A percentile compares a stretch with the other conserved stretches of the same genome.
These are phyloP conservation scores for Ellobius talpinus DNA, from an alignment of 2,113 vertebrate species.

Conservation along the genomic window DNA sequence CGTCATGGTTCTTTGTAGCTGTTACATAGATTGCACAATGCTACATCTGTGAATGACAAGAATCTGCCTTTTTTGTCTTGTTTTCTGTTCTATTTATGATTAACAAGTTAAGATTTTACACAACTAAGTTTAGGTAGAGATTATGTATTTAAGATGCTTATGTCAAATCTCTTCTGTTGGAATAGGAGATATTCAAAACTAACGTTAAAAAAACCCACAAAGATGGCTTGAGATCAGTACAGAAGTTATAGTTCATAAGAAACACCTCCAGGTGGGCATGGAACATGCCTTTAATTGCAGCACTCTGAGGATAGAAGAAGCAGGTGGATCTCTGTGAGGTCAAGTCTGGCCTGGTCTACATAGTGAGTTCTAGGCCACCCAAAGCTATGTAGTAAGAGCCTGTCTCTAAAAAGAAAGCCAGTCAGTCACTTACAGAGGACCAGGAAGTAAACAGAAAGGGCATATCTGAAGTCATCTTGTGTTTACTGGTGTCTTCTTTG, in stretches of 20 bases:
- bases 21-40: not conserved
- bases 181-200: constrained; percentile 51
- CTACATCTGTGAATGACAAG: constrained; percentile 30
- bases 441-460: not conserved
- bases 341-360: not conserved
- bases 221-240: constrained; percentile 20
- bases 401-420: not conserved
- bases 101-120: constrained; percentile 51
- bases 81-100: not conserved
- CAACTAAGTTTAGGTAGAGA: constrained; percentile 50
- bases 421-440: not conserved
- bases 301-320: not conserved
- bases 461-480: not conserved
- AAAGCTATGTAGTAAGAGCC: not conserved
- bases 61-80: constrained; percentile 25
- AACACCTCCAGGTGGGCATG: not conserved
- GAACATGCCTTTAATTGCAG: not conserved
- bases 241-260: constrained; percentile 11
- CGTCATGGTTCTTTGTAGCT: constrained; percentile 26
- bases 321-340: not conserved
- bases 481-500: not conserved
- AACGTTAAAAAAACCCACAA: not conserved
- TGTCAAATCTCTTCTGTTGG: constrained; percentile 3
- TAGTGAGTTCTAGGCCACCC: not conserved
- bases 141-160: constrained; percentile 6